Percentiles rank a stretch among this genome's conserved stretches.
Evolutionary conservation across 2,797 vertebrate species (phyloP).

Genomic region (Echiichthys vipera): DNA sequence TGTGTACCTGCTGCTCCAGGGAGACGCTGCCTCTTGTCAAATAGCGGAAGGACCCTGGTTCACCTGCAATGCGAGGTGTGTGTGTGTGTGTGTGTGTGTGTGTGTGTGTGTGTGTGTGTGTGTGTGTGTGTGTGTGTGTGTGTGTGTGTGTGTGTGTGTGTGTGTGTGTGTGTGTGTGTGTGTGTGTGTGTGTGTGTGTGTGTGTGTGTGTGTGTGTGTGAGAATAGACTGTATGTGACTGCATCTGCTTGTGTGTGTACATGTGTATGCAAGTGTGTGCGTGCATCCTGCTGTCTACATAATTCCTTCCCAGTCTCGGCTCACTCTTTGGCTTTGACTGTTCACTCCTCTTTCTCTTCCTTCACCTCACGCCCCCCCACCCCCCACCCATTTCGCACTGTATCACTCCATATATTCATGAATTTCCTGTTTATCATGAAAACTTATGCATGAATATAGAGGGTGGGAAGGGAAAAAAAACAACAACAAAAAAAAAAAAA

Average conservation of each 20-base stretch:
- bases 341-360: constrained; percentile 66
- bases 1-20: constrained; percentile 57
- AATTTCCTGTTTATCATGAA: constrained; percentile 87
- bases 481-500: constrained; percentile 65
- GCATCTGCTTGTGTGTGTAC: constrained; percentile 4
- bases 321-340: constrained; percentile 72
- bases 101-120: constrained; percentile 18
- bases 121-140: constrained; percentile 8
- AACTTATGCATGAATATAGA: constrained; percentile 86
- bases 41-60: constrained; percentile 60
- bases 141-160: constrained; percentile 19
- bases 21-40: constrained; percentile 79
- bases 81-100: too few species aligned
- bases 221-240: constrained; percentile 19
- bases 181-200: constrained; percentile 25
- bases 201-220: constrained; percentile 23
- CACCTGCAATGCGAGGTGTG: constrained; percentile 45
- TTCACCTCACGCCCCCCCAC: constrained; percentile 43
- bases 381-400: constrained; percentile 63
- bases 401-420: constrained; percentile 87
- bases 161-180: neutral
- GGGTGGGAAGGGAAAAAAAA: constrained; percentile 66
- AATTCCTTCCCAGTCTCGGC: constrained; percentile 49
- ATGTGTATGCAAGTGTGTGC: constrained; percentile 9
- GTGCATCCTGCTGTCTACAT: constrained; percentile 60